These are phyloP conservation scores for Agonopterix arenella DNA, from an alignment of 2,888 invertebrate genomes.

Conservation along the genomic window DNA sequence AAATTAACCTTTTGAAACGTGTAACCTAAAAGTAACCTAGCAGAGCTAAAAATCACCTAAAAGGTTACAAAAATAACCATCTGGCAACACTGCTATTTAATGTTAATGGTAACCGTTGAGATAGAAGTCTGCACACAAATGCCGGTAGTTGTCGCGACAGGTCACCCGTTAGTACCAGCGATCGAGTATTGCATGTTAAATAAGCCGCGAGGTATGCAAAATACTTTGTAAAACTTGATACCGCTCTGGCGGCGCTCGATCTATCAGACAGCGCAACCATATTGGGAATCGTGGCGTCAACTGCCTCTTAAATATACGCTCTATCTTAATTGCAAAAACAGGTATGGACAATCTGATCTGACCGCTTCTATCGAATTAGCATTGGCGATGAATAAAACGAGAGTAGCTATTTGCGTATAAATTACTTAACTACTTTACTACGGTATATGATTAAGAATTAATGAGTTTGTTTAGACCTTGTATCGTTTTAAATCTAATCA, in stretches of 20 bases:
- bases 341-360: conserved; percentile 29
- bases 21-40: no score
- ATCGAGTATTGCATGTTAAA: conserved; percentile 57
- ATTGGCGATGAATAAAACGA: conserved; percentile 36
- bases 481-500: conserved; percentile 17
- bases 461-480: conserved; percentile 21
- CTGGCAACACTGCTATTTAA: not conserved
- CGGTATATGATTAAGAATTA: conserved; percentile 20
- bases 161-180: conserved; percentile 46
- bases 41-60: no score
- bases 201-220: conserved; percentile 38
- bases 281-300: conserved; percentile 42
- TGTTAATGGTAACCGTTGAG: conserved; percentile 2
- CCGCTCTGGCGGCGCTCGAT: conserved; percentile 26
- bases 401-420: conserved; percentile 29
- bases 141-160: conserved; percentile 59
- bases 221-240: conserved; percentile 39
- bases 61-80: no score
- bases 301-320: conserved; percentile 28
- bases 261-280: conserved; percentile 41
- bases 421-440: conserved; percentile 18
- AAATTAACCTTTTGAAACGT: no score
- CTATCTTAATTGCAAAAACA: conserved; percentile 37
- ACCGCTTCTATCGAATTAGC: conserved; percentile 38
- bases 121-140: conserved; percentile 4